phyloP scores from a whole-genome alignment of 2,113 vertebrate genomes.

The Forbesichthys papilliferus region DNA sequence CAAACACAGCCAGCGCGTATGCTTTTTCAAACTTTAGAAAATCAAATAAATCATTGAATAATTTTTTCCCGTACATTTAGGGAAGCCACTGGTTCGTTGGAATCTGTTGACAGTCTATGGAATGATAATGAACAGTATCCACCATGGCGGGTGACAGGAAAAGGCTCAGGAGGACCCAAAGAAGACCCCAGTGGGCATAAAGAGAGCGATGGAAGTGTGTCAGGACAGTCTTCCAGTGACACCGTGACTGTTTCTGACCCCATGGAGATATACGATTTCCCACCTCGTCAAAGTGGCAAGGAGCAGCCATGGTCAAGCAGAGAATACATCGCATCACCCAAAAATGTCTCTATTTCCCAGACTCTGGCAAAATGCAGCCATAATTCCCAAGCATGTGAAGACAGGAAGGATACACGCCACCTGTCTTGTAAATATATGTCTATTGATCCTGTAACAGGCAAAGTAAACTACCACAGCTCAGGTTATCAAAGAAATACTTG shows the following conservation, averaged over 20 bases:
- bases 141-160: too few species aligned
- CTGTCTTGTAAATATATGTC: too few species aligned
- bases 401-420: background rate
- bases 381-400: background rate
- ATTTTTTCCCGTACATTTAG: constrained; percentile 20
- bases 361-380: background rate
- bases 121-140: constrained; percentile 4
- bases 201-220: background rate
- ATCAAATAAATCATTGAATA: too few species aligned
- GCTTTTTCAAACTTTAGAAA: background rate
- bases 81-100: constrained; percentile 4
- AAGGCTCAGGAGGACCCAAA: too few species aligned
- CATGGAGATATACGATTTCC: too few species aligned
- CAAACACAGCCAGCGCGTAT: background rate
- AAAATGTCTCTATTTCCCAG: background rate
- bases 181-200: too few species aligned
- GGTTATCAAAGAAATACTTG: too few species aligned
- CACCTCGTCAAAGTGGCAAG: background rate
- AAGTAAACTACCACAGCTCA: too few species aligned
- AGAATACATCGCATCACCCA: background rate
- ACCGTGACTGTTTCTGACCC: background rate
- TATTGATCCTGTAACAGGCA: too few species aligned
- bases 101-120: constrained; percentile 1
- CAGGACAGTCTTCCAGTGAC: background rate
- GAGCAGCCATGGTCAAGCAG: background rate